Evolutionary conservation across 2,797 vertebrate genomes (phyloP).

Genomic region (Mastacembelus armatus): DNA sequence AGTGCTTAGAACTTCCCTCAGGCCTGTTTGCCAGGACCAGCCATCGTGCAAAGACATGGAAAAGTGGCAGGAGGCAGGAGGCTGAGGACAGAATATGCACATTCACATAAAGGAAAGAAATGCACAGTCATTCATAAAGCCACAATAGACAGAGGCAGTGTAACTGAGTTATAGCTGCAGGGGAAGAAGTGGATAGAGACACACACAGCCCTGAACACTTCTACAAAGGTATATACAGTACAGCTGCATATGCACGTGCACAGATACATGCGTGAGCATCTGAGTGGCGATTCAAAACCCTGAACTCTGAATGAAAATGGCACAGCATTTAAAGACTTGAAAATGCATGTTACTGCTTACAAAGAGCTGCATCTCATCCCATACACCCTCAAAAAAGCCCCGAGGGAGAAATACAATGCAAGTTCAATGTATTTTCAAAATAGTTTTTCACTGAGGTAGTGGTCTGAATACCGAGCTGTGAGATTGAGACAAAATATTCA

Average conservation of each 20-base stretch:
- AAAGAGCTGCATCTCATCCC: background rate
- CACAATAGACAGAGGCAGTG: constrained; percentile 34
- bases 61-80: constrained; percentile 5
- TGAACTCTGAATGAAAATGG: too few relatives aligned
- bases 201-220: background rate
- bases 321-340: constrained; percentile 4
- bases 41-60: constrained; percentile 45
- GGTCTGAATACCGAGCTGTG: too few relatives aligned
- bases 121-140: constrained; percentile 46
- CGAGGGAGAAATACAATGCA: background rate
- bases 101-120: constrained; percentile 19
- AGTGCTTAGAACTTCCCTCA: constrained; percentile 37
- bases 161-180: constrained; percentile 18
- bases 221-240: too few relatives aligned
- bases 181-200: constrained; percentile 4
- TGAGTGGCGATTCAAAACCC: too few relatives aligned
- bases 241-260: too few relatives aligned
- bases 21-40: constrained; percentile 38
- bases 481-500: too few relatives aligned
- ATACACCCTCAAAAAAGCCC: background rate
- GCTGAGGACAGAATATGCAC: constrained; percentile 13
- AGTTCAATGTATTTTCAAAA: background rate
- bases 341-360: too few relatives aligned
- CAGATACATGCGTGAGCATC: too few relatives aligned
- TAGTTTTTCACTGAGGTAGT: too few relatives aligned